Percentiles rank a stretch among this genome's conserved stretches.
These are phyloP conservation scores for Morpho achilles DNA, from an alignment of 2,888 invertebrate species.

Conservation along the genomic window DNA sequence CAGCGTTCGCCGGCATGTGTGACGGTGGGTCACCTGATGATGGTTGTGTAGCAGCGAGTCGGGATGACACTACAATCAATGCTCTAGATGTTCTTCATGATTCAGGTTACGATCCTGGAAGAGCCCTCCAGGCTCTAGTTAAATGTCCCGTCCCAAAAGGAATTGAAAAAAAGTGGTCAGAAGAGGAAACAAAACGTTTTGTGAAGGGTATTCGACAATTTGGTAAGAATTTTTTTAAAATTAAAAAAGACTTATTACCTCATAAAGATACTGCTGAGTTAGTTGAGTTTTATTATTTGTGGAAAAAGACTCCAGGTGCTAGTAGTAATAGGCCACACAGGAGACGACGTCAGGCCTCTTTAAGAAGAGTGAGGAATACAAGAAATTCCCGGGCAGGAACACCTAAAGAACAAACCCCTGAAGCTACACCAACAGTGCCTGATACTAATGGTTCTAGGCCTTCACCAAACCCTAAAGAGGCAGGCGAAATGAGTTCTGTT, in stretches of 20 bases:
- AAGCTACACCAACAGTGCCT: constrained; percentile 72
- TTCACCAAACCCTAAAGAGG: constrained; percentile 84
- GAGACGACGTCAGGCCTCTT: constrained; percentile 90
- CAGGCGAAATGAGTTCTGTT: constrained; percentile 86
- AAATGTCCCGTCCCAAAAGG: constrained; percentile 98
- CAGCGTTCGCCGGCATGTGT: constrained; percentile 99
- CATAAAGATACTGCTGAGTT: constrained; percentile 98
- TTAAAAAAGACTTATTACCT: constrained; percentile 96
- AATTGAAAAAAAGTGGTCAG: constrained; percentile 98
- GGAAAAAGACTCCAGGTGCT: constrained; percentile 99
- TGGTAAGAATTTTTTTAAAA: constrained; percentile 99
- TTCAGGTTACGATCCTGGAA: constrained; percentile 97
- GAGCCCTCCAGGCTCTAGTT: constrained; percentile 96
- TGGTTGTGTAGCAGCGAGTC: constrained; percentile 96
- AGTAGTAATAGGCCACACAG: constrained; percentile 97
- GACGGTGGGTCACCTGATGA: constrained; percentile 98
- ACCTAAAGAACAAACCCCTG: constrained; percentile 85
- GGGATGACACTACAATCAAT: constrained; percentile 98
- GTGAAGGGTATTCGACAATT: constrained; percentile 98
- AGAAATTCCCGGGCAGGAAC: constrained; percentile 91
- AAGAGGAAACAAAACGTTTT: constrained; percentile 98
- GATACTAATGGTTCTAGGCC: constrained; percentile 79
- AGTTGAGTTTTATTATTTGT: constrained; percentile 99
- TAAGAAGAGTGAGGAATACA: constrained; percentile 92
- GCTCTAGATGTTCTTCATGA: constrained; percentile 97